Conservation (phyloP, 2,888 invertebrate genomes). For the Eretmocerus hayati region DNA sequence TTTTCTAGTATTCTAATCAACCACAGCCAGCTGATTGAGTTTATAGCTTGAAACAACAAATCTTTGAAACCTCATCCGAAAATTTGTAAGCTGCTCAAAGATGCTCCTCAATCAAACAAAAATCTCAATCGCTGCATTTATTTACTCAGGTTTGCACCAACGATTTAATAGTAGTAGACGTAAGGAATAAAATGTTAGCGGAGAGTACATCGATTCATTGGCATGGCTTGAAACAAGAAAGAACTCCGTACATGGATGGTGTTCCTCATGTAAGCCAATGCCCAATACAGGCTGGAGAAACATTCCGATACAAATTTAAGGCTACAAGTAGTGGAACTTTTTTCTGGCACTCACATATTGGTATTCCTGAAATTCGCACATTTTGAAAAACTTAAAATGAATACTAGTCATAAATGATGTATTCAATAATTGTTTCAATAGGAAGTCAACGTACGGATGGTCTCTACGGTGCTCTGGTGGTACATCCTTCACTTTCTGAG, state of each 20-base stretch:
- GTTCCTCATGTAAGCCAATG: slow-evolving; percentile 82
- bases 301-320: slow-evolving; percentile 68
- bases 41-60: no score
- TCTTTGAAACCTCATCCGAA: no score
- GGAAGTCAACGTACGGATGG: slow-evolving; percentile 85
- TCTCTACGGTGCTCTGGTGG: slow-evolving; percentile 70
- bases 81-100: no score
- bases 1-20: no score
- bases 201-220: slow-evolving; percentile 85
- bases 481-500: slow-evolving; percentile 58
- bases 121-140: background rate
- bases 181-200: slow-evolving; percentile 68
- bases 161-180: slow-evolving; percentile 76
- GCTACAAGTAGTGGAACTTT: slow-evolving; percentile 74
- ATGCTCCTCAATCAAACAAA: background rate
- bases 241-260: slow-evolving; percentile 81
- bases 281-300: slow-evolving; percentile 67
- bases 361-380: slow-evolving; percentile 36
- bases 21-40: no score
- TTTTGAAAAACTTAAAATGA: background rate
- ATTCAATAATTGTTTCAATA: slow-evolving; percentile 29
- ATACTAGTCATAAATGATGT: background rate
- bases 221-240: slow-evolving; percentile 80
- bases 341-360: slow-evolving; percentile 73
- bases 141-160: slow-evolving; percentile 76